Percentiles rank a stretch among this genome's conserved stretches.
Conservation (phyloP, 2,113 vertebrate species). For the Phaethornis superciliosus region DNA sequence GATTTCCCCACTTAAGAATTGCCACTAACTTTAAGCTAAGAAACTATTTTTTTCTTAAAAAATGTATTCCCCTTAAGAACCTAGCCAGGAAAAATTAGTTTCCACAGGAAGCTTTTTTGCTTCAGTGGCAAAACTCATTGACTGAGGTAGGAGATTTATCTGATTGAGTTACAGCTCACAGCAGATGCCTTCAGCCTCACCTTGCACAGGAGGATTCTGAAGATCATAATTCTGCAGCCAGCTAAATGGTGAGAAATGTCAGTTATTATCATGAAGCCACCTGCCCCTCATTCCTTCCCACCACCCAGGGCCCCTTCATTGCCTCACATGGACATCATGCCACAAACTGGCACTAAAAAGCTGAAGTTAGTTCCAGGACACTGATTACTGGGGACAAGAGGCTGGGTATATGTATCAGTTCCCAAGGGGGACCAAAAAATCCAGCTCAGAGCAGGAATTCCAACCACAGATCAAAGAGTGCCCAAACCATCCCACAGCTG, state of each 20-base stretch:
- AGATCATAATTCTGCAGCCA: constrained; percentile 28
- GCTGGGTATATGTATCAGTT: too few species aligned
- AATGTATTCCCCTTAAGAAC: background rate
- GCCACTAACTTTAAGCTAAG: background rate
- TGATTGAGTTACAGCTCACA: background rate
- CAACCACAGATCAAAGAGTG: background rate
- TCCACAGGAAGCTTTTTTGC: background rate
- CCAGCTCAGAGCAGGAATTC: background rate
- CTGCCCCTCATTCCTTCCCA: background rate
- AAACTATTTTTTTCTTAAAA: background rate
- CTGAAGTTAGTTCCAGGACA: background rate
- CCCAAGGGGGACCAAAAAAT: background rate
- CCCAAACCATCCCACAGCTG: background rate
- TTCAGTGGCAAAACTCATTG: background rate
- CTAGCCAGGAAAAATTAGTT: background rate
- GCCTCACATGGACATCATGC: fast-evolving
- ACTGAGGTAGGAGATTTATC: background rate
- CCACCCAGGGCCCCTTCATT: background rate
- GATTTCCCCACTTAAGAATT: background rate
- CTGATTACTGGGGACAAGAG: background rate
- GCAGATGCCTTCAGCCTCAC: background rate
- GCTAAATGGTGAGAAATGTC: background rate
- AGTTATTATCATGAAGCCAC: background rate
- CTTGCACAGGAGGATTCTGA: constrained; percentile 10
- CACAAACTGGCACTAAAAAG: fast-evolving